phyloP scores from a whole-genome alignment of 2,888 invertebrate species.

The Ornithoptera priamus region DNA sequence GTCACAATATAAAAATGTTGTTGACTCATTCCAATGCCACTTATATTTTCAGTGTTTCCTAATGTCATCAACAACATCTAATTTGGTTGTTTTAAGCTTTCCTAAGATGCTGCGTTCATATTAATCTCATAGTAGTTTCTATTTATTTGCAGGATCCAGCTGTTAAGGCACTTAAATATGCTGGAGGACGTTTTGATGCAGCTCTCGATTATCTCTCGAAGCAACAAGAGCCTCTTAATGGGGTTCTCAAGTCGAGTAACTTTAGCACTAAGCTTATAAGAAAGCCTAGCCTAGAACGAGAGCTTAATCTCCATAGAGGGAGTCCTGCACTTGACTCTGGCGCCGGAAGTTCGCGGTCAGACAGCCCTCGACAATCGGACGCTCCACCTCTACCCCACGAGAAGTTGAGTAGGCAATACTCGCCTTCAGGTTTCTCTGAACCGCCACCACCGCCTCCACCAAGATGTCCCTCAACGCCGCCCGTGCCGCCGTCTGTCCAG shows the following conservation, averaged over 20 bases:
- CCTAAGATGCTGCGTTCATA: not conserved
- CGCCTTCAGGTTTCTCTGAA: conserved; percentile 82
- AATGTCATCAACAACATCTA: not conserved
- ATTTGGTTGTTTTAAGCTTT: not conserved
- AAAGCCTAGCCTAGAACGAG: conserved; percentile 93
- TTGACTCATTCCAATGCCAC: too few species aligned
- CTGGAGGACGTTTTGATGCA: conserved; percentile 85
- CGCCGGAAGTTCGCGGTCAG: conserved; percentile 93
- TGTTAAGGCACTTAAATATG: conserved; percentile 83
- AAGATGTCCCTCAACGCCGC: conserved; percentile 85
- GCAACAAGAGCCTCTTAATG: conserved; percentile 80
- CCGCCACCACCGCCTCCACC: conserved; percentile 89
- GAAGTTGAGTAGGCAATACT: conserved; percentile 84
- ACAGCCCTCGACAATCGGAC: conserved; percentile 89
- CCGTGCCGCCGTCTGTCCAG: conserved; percentile 82
- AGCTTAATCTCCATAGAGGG: conserved; percentile 86
- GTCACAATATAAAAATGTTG: too few species aligned
- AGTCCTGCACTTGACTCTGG: conserved; percentile 94
- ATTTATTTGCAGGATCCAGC: conserved; percentile 82
- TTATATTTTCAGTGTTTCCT: too few species aligned
- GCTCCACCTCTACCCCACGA: conserved; percentile 81
- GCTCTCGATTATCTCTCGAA: conserved; percentile 85
- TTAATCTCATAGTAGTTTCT: not conserved
- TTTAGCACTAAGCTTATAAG: conserved; percentile 87
- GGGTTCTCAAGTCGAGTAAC: conserved; percentile 76